Percentiles rank a stretch among this genome's conserved stretches.
phyloP scores from a whole-genome alignment of 2,888 invertebrate genomes.

The Nesidiocoris tenuis region DNA sequence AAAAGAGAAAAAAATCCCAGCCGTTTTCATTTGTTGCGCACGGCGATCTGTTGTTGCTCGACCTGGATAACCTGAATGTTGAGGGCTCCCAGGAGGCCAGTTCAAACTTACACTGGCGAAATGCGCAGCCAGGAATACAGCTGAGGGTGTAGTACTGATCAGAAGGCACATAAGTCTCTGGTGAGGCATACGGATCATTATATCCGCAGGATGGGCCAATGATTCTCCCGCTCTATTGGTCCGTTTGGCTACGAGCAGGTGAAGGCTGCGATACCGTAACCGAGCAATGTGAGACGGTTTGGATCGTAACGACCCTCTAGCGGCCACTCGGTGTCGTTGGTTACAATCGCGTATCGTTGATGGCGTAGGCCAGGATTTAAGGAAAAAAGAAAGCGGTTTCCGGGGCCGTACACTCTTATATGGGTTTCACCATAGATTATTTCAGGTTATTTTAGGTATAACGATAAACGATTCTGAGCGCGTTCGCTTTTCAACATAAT shows the following conservation, averaged over 20 bases:
- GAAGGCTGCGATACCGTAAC: background rate
- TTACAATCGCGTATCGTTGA: no score
- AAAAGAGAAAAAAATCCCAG: background rate
- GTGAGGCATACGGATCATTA: background rate
- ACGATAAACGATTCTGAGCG: no score
- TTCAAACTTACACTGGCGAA: background rate
- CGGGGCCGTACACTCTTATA: no score
- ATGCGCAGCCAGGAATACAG: background rate
- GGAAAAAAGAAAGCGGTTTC: no score
- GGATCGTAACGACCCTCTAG: background rate
- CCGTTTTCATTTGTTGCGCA: background rate
- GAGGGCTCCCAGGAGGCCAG: background rate
- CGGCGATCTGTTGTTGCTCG: background rate
- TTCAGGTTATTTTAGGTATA: no score
- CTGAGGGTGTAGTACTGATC: background rate
- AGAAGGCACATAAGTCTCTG: background rate
- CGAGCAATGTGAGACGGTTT: background rate
- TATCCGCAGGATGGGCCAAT: background rate
- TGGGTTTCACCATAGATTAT: no score
- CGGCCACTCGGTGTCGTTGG: background rate
- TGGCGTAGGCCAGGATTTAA: no score
- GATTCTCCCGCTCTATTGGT: background rate
- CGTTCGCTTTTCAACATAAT: no score
- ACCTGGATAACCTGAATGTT: background rate
- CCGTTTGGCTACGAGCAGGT: background rate